Conservation (phyloP, 2,113 vertebrate genomes). For the Chloroceryle aenea region DNA sequence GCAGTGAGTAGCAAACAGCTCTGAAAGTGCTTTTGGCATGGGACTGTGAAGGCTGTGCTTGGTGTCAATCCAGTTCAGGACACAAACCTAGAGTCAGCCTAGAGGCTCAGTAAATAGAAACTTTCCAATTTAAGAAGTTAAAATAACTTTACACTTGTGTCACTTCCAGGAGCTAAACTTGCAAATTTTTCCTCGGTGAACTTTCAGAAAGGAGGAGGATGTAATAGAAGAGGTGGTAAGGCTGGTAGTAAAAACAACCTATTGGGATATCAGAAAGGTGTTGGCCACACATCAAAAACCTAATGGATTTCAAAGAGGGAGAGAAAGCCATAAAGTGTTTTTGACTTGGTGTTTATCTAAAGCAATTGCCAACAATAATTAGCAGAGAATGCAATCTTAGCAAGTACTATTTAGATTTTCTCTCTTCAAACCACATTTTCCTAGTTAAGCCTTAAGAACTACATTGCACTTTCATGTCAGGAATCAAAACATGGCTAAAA, state of each 20-base stretch:
- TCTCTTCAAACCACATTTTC: neutral
- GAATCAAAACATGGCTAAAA: conserved; percentile 59
- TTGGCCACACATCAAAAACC: conserved; percentile 57
- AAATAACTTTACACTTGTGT: conserved; percentile 47
- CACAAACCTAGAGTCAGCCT: conserved; percentile 1
- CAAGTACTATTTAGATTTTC: neutral
- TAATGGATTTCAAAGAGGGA: conserved; percentile 37
- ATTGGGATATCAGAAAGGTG: neutral
- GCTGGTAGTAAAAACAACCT: neutral
- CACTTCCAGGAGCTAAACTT: conserved; percentile 18
- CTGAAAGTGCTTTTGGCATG: neutral
- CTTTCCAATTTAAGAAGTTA: conserved; percentile 34
- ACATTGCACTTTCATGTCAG: conserved; percentile 20
- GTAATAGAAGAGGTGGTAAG: neutral
- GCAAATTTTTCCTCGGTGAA: neutral
- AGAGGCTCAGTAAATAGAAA: conserved; percentile 8
- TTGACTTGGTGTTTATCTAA: conserved; percentile 41
- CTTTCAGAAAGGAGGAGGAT: neutral
- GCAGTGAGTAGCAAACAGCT: neutral
- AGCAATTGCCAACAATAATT: conserved; percentile 47
- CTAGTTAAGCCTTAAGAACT: neutral
- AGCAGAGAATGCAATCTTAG: conserved; percentile 4
- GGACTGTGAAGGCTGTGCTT: neutral
- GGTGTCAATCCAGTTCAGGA: neutral
- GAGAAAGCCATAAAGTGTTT: conserved; percentile 1